These are phyloP conservation scores for Peribatodes rhomboidaria DNA, from an alignment of 2,888 invertebrate species.

Conservation along the genomic window DNA sequence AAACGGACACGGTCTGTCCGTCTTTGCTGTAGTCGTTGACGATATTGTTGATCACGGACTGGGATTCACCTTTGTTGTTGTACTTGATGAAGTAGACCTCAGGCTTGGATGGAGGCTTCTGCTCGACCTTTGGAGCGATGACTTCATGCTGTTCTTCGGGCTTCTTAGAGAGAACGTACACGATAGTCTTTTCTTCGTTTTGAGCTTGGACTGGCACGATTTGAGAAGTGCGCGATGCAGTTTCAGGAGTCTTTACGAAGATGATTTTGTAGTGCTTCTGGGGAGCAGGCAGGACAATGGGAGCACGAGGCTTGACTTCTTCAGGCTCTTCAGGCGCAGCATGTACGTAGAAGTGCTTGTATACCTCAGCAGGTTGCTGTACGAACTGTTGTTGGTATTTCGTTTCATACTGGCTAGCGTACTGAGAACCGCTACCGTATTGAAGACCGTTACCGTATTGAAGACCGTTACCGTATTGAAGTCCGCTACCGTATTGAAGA, in stretches of 20 bases:
- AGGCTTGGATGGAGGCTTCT: slow-evolving; percentile 91
- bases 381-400: slow-evolving; percentile 83
- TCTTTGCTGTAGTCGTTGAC: slow-evolving; percentile 71
- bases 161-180: slow-evolving; percentile 92
- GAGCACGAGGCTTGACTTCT: slow-evolving; percentile 85
- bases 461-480: slow-evolving; percentile 6
- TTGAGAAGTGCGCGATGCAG: slow-evolving; percentile 88
- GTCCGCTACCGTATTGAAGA: slow-evolving; percentile 13
- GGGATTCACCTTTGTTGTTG: slow-evolving; percentile 88
- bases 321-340: slow-evolving; percentile 83
- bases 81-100: slow-evolving; percentile 93
- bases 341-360: slow-evolving; percentile 84
- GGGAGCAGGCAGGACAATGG: slow-evolving; percentile 87
- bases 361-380: slow-evolving; percentile 91
- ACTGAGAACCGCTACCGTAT: slow-evolving; percentile 14
- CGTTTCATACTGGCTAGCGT: slow-evolving; percentile 37
- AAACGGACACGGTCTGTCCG: slow-evolving; percentile 47
- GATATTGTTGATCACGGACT: slow-evolving; percentile 78
- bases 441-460: slow-evolving; percentile 29
- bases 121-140: slow-evolving; percentile 88
- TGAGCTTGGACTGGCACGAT: slow-evolving; percentile 89
- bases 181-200: slow-evolving; percentile 91
- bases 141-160: slow-evolving; percentile 90
- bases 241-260: slow-evolving; percentile 91
- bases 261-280: slow-evolving; percentile 93